These are phyloP conservation scores for Pseudorhombus dupliciocellatus DNA, from an alignment of 2,113 vertebrate species.

Conservation along the genomic window DNA sequence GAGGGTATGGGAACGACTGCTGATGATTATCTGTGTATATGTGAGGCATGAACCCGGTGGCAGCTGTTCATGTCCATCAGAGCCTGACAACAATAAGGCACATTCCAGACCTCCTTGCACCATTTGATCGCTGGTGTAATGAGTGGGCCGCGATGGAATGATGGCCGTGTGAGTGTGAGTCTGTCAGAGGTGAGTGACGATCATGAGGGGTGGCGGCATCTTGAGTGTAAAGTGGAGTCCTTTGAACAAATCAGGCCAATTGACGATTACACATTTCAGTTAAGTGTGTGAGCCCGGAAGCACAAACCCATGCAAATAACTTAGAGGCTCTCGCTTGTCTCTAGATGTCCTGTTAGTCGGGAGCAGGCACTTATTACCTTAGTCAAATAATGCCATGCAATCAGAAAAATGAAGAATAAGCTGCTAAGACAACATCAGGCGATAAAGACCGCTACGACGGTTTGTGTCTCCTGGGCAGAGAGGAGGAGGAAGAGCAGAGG, in stretches of 20 bases:
- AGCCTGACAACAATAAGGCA: conserved; percentile 14
- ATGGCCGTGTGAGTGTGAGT: background rate
- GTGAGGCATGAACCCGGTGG: conserved; percentile 21
- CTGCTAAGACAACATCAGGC: background rate
- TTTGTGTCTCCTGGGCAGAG: conserved; percentile 13
- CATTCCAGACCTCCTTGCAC: conserved; percentile 34
- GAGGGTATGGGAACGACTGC: conserved; percentile 26
- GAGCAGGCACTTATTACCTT: no score
- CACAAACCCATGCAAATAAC: background rate
- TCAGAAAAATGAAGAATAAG: background rate
- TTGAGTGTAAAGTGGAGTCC: background rate
- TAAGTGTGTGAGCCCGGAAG: background rate
- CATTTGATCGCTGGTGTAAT: background rate
- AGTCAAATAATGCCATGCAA: no score
- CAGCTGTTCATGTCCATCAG: conserved; percentile 28
- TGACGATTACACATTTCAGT: background rate
- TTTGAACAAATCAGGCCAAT: background rate
- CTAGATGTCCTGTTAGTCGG: no score
- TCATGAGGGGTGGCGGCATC: background rate
- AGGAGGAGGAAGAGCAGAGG: conserved; percentile 26
- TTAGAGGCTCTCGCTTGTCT: no score
- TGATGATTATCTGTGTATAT: conserved; percentile 43
- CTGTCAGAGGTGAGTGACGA: conserved; percentile 10
- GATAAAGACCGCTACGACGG: background rate
- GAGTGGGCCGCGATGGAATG: background rate